Conservation (phyloP, 2,113 vertebrate genomes). For the Muntiacus reevesi region DNA sequence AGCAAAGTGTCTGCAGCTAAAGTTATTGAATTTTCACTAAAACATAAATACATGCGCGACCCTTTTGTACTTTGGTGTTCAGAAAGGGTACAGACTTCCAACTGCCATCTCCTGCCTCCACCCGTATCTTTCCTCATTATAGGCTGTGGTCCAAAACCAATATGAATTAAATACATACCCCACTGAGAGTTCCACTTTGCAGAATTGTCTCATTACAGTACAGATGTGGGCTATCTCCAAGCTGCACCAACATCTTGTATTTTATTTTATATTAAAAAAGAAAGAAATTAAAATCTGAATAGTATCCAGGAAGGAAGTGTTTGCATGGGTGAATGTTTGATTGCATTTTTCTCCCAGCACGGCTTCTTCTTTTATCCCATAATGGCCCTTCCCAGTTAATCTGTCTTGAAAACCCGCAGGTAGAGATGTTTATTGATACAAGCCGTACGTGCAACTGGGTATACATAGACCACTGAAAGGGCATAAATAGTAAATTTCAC, state of each 20-base stretch:
- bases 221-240: constrained; percentile 82
- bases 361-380: constrained; percentile 81
- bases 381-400: constrained; percentile 82
- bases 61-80: constrained; percentile 81
- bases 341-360: constrained; percentile 84
- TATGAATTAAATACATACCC: constrained; percentile 83
- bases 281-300: constrained; percentile 79
- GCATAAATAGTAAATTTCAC: constrained; percentile 81
- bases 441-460: constrained; percentile 70
- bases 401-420: constrained; percentile 80
- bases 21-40: constrained; percentile 85
- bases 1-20: constrained; percentile 76
- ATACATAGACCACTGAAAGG: constrained; percentile 80
- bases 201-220: constrained; percentile 78
- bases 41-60: constrained; percentile 77
- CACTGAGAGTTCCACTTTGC: constrained; percentile 80
- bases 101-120: constrained; percentile 66
- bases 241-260: constrained; percentile 73
- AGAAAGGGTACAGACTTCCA: constrained; percentile 76
- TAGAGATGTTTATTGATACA: constrained; percentile 83
- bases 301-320: constrained; percentile 82
- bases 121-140: constrained; percentile 80
- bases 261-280: constrained; percentile 64
- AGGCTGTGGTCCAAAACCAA: constrained; percentile 85
- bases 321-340: constrained; percentile 80